Conservation (phyloP, 1,140 invertebrate species). For the Diachasmimorpha longicaudata region DNA sequence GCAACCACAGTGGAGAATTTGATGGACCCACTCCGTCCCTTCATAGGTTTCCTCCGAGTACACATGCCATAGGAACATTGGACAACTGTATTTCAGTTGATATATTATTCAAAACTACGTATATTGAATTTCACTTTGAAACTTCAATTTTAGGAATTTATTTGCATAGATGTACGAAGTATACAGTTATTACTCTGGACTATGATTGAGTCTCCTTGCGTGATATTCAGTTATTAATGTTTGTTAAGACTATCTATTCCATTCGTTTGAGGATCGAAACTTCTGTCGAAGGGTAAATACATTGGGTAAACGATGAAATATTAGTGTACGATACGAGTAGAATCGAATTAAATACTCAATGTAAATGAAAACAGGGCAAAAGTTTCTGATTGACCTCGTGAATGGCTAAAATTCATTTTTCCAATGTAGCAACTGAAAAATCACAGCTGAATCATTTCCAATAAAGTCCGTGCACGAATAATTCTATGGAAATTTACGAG, state of each 20-base stretch:
- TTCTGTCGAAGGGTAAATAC: neutral
- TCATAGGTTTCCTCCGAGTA: neutral
- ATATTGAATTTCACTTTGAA: neutral
- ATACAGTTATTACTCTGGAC: neutral
- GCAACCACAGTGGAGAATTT: conserved; percentile 9
- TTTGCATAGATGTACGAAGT: neutral
- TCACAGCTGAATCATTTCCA: neutral
- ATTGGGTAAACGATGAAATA: neutral
- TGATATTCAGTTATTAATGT: neutral
- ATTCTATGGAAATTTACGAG: neutral
- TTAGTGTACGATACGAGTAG: neutral
- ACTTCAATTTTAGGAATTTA: neutral
- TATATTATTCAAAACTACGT: neutral
- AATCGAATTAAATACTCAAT: neutral
- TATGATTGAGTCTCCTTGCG: neutral
- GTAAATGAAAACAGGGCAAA: neutral
- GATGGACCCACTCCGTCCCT: neutral
- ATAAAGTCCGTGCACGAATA: neutral
- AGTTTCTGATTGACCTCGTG: neutral
- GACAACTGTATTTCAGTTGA: neutral
- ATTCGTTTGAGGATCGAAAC: neutral
- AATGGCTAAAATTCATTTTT: neutral
- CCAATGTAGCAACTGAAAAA: neutral
- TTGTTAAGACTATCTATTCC: neutral
- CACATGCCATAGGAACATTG: neutral